Base-by-base conservation (phyloP, 2,888 invertebrate species). In the Thecophora atra region DNA sequence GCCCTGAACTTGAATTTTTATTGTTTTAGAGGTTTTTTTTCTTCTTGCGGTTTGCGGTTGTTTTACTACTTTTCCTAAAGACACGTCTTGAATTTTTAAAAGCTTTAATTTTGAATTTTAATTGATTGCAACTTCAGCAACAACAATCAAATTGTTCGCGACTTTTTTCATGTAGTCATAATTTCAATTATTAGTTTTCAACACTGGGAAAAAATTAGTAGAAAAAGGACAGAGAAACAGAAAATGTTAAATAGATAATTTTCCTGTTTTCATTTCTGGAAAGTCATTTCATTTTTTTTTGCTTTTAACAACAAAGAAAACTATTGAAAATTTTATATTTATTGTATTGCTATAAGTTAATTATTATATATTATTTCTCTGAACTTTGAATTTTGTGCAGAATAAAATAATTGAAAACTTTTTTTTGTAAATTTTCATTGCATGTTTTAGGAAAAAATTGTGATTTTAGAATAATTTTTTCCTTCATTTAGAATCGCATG, bases 1-100 rank as follows among this genome's bases (percentile, higher is more conserved):
- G 19, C 69, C 69, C 42, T 69, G 69, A 69, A 69, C 69, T 69
- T 69, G 69, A 44, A 58, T 21, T n/a, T 37, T 44, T 60, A 26
- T 51, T 24, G n/a, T 37, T 60, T 17, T 47, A 6, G n/a, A 26
- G 28, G 42, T 26, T 24, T 26, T 26, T 44, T 13, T 26, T 26
- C 5, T 3, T 60, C 15, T 11, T 54, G 37, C 28, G 2, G 7
- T 3, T 15, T 44, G 63, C 15, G 52, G 11, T 30, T 28, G 30
- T 51, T 47, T 65, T 51, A n/a, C 19, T 30, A 30, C 26, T 66
- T 26, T 56, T 54, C 6, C n/a, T n/a, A n/a, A 19, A 8, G 19
- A n/a, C 19, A 2, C 4, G 3, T 6, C 56, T 7, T 24, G 13
- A 56, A 56, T 17, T 17, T 19, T 6, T 19, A 52, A 37, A 2